A percentile compares a stretch with the other conserved stretches of the same genome.
These are phyloP conservation scores for Schlechtendalia chinensis DNA, from an alignment of 1,140 invertebrate species.

Conservation along the genomic window DNA sequence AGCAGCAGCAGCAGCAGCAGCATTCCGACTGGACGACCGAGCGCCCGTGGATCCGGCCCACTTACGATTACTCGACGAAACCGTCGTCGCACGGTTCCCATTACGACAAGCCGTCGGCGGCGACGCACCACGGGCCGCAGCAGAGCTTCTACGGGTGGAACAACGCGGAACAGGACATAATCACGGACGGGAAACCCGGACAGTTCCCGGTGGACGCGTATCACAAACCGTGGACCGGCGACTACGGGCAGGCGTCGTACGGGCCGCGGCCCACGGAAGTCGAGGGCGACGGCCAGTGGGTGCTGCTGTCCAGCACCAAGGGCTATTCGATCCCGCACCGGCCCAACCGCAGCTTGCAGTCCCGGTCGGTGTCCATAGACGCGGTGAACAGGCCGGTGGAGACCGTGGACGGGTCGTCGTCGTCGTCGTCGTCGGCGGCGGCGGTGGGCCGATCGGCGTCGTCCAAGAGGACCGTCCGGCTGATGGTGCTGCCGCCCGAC, in stretches of 20 bases:
- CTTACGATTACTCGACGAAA: constrained; percentile 53
- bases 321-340: constrained; percentile 62
- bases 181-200: constrained; percentile 67
- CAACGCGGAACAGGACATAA: constrained; percentile 59
- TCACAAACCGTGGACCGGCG: constrained; percentile 54
- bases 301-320: constrained; percentile 72
- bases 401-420: background rate
- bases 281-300: constrained; percentile 71
- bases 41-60: constrained; percentile 56
- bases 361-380: constrained; percentile 45
- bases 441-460: background rate
- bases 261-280: constrained; percentile 58
- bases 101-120: constrained; percentile 43
- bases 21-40: constrained; percentile 54
- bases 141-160: constrained; percentile 56
- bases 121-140: too few species aligned
- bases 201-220: constrained; percentile 63
- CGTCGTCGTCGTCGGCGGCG: background rate
- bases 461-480: constrained; percentile 58
- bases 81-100: constrained; percentile 17
- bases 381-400: background rate
- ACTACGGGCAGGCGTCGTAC: constrained; percentile 33
- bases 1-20: constrained; percentile 53
- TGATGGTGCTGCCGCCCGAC: constrained; percentile 69
- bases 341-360: constrained; percentile 46